Conservation (phyloP, 2,113 vertebrate species). For the Rhinolophus ferrumequinum region DNA sequence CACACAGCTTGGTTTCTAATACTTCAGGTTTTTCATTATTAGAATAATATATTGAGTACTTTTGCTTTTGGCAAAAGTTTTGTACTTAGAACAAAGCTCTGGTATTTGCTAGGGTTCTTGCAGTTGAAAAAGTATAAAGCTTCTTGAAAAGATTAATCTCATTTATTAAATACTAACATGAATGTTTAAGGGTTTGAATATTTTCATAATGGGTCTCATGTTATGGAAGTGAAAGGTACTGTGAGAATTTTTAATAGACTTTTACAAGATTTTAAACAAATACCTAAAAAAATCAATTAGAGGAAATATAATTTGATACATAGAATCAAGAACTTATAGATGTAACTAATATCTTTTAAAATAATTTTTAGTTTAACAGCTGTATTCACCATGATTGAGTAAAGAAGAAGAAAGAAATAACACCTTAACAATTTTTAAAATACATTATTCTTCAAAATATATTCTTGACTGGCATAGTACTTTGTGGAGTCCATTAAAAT, state of each 20-base stretch:
- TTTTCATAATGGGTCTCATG: constrained; percentile 67
- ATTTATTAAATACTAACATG: constrained; percentile 55
- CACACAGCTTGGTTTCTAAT: constrained; percentile 78
- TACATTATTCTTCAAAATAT: not conserved
- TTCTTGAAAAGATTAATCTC: constrained; percentile 72
- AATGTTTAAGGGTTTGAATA: constrained; percentile 53
- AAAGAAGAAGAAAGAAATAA: constrained; percentile 6
- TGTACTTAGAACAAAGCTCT: constrained; percentile 68
- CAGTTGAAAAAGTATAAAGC: constrained; percentile 58
- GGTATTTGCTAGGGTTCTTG: constrained; percentile 68
- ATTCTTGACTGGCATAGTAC: not conserved
- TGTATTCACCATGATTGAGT: not conserved
- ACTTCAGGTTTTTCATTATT: constrained; percentile 83
- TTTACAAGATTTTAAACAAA: constrained; percentile 54
- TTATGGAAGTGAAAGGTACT: constrained; percentile 64
- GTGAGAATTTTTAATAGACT: constrained; percentile 27
- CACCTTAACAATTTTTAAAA: constrained; percentile 17
- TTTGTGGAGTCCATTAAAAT: constrained; percentile 12
- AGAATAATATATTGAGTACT: constrained; percentile 80
- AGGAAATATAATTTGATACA: not conserved
- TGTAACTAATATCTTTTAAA: constrained; percentile 41
- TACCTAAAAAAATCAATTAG: constrained; percentile 33
- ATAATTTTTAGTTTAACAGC: not conserved
- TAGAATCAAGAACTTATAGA: constrained; percentile 24
- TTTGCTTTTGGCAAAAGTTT: constrained; percentile 81